Evolutionary conservation across 2,797 vertebrate species (phyloP), one percentile per base, ranked within the genome.

Genomic region (Sebastolobus alascanus): DNA sequence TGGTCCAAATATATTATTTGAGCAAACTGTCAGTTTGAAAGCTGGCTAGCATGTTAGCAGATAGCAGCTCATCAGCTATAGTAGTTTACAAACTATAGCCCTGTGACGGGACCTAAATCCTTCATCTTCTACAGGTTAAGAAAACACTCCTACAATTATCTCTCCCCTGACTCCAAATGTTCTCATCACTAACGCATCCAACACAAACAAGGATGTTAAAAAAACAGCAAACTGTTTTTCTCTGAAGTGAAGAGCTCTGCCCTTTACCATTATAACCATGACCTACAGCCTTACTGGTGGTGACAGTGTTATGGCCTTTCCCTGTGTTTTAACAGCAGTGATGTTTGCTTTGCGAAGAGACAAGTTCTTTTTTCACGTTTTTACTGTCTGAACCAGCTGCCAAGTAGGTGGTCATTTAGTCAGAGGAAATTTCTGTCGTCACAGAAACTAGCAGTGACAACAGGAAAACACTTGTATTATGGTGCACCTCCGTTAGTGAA

Each of bases 261-360:
- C 37, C 22, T 70, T 75, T 74, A 55, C 8, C 38, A 27, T 16
- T 67, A 16, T 43, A 20, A 77, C 59, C 12, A 16, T 59, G 55
- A 73, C 37, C 33, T 66, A 18, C 58, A 71, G 64, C 29, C 18
- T 61, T 25, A 4, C 68, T 40, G 33, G 14, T 63, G 40, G 46
- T 52, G 65, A 68, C 52, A 73, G 52, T 27, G 59, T 69, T 77
- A 60, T 18, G 43, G 22, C 54, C 50, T 43, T 58, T 72, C 38
- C 20, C 68, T 65, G 43, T 68, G 54, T 66, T 84, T 75, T 72
- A 72, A 77, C 66, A 76, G 54, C 68, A 66, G 69, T 37, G 31
- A 35, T 75, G 60, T 89, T 91, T 87, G 72, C 37, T 69, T 82
- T 67, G 59, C 68, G 46, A 73, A 46, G 12, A 52, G 40, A 79